phyloP scores from a whole-genome alignment of 2,888 invertebrate genomes.

The Agriopis leucophaearia region DNA sequence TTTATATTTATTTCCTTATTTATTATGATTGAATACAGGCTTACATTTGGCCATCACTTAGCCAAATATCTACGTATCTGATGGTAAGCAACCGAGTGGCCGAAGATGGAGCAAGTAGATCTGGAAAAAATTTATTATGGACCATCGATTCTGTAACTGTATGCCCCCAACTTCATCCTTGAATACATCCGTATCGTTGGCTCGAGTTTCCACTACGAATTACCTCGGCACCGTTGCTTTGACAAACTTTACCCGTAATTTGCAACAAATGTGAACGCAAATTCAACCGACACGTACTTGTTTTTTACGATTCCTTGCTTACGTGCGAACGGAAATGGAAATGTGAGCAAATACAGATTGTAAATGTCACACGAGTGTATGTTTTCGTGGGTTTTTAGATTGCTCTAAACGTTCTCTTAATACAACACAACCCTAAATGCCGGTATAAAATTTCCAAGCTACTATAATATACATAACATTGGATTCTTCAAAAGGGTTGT shows the following conservation, averaged over 20 bases:
- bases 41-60: too few species aligned
- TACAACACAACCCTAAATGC: too few species aligned
- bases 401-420: neutral
- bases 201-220: constrained; percentile 49
- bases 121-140: too few species aligned
- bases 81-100: too few species aligned
- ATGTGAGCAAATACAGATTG: constrained; percentile 23
- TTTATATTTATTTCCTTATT: neutral
- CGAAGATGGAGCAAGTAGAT: too few species aligned
- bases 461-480: too few species aligned
- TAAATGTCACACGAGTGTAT: constrained; percentile 12
- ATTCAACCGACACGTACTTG: constrained; percentile 31
- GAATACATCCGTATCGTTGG: constrained; percentile 31
- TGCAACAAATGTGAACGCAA: constrained; percentile 39
- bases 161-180: neutral
- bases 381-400: neutral
- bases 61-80: neutral
- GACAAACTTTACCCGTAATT: constrained; percentile 44
- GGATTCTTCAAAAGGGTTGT: neutral
- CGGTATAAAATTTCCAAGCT: too few species aligned
- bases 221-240: constrained; percentile 46
- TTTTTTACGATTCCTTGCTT: constrained; percentile 29
- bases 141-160: neutral
- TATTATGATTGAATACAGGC: neutral
- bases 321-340: constrained; percentile 22